These are phyloP conservation scores for Alcis repandata DNA, from an alignment of 2,888 invertebrate species.

Conservation along the genomic window DNA sequence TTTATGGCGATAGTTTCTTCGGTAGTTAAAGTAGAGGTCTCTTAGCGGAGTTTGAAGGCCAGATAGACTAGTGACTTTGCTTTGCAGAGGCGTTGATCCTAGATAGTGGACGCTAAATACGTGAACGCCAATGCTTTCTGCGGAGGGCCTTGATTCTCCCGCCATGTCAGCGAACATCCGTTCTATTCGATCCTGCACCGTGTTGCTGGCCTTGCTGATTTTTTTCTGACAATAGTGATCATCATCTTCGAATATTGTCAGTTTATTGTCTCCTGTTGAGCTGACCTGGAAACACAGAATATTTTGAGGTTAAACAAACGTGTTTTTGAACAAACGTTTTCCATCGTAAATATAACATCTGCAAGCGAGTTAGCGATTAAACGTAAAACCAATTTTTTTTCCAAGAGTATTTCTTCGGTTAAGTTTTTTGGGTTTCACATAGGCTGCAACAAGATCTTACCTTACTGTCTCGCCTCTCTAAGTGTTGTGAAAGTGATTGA, in stretches of 20 bases:
- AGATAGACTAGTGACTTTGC: constrained; percentile 93
- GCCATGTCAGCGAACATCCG: constrained; percentile 93
- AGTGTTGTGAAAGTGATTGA: constrained; percentile 55
- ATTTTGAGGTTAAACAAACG: neutral
- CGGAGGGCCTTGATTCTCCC: constrained; percentile 81
- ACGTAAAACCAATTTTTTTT: too few relatives aligned
- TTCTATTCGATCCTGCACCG: constrained; percentile 95
- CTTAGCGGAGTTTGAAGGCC: constrained; percentile 93
- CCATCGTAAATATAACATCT: too few relatives aligned
- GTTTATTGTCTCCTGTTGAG: constrained; percentile 68
- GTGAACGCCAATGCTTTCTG: constrained; percentile 85
- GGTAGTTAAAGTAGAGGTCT: constrained; percentile 90
- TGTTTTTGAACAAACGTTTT: neutral
- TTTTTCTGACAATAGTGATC: constrained; percentile 75
- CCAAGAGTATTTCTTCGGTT: too few relatives aligned
- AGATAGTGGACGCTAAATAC: constrained; percentile 92
- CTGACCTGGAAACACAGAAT: constrained; percentile 62
- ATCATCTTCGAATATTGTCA: constrained; percentile 76
- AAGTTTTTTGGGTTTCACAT: neutral
- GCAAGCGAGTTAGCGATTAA: too few relatives aligned
- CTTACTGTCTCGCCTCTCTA: constrained; percentile 73
- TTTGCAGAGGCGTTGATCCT: constrained; percentile 92
- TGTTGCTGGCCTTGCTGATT: constrained; percentile 84
- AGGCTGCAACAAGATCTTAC: constrained; percentile 44
- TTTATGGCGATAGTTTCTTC: constrained; percentile 83